Evolutionary conservation across 2,113 vertebrate species (phyloP), one percentile per base, ranked within the genome.

Genomic region (Coracopsis vasa): DNA sequence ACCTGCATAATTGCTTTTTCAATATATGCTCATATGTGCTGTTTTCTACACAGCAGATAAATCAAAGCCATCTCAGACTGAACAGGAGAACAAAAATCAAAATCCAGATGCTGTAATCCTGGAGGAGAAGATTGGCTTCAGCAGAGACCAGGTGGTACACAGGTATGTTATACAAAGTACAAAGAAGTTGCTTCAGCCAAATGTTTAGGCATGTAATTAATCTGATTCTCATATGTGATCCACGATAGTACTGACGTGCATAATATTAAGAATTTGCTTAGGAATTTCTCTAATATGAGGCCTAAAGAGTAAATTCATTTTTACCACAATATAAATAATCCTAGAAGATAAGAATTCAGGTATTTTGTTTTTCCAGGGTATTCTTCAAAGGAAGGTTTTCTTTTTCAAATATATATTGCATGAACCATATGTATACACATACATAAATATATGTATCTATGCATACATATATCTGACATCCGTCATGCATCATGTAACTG

Each of bases 131-230:
- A 42, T 27, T 53, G 48, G n/a, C 14, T 82, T 95, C 64, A 81
- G 89, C 74, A 82, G 84, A 78, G 97, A 98, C 11, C 97, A 98
- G 19, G 97, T 98, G 44, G 96, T 98, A 8, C 97, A 98, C 17
- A 98, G 98, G 98, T 98, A 75, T 58, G 97, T 97, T 92, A 39
- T 9, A 64, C n/a, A 16, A 79, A 73, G 21, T 23, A 69, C 37
- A 51, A 62, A 80, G 25, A 35, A 20, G 2, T 47, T 50, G 7
- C 25, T 90, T 91, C 48, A 79, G 28, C 5, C 13, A 39, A 2
- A 24, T 58, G 1, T 53, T 79, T 56, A 61, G 20, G 12, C 7
- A 5, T 66, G 11, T 77, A 58, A 61, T 39, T 50, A 42, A 78
- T 35, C 6, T 80, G 24, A 83, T 60, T 64, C 29, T 80, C 5